These are phyloP conservation scores for Drosophila quinaria DNA, from an alignment of 2,888 invertebrate species.

Conservation along the genomic window DNA sequence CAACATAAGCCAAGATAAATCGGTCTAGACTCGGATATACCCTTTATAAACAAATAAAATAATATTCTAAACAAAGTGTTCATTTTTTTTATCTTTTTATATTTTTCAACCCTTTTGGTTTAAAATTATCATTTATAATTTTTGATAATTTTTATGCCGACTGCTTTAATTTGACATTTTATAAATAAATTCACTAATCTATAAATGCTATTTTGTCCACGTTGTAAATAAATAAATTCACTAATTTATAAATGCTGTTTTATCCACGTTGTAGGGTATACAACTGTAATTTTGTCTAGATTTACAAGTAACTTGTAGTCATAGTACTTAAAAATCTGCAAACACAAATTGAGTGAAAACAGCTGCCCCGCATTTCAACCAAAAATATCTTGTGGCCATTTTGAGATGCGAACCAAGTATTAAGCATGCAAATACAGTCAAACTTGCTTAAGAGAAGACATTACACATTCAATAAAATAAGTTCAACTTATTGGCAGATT, in stretches of 20 bases:
- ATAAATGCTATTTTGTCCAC: not conserved
- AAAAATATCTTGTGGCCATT: slow-evolving; percentile 5
- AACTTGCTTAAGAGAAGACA: not conserved
- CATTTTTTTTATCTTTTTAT: not conserved
- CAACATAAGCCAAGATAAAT: not conserved
- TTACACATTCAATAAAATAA: not conserved
- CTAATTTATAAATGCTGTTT: not conserved
- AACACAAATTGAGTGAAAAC: slow-evolving; percentile 55
- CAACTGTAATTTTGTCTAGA: not conserved
- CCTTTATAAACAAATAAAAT: not conserved
- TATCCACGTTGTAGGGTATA: not conserved
- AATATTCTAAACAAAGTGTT: not conserved
- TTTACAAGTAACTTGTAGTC: slow-evolving; percentile 10
- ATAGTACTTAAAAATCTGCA: slow-evolving; percentile 32
- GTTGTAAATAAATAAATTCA: not conserved
- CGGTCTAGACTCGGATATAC: not conserved
- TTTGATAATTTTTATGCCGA: too few species aligned
- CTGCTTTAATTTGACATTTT: too few species aligned
- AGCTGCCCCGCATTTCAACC: slow-evolving; percentile 42
- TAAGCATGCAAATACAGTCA: slow-evolving; percentile 13
- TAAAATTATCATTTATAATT: not conserved
- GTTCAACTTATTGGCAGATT: not conserved
- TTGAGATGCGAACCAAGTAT: slow-evolving; percentile 2
- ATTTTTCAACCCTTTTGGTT: not conserved
- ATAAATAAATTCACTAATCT: too few species aligned